Percentiles rank a stretch among this genome's conserved stretches.
These are phyloP conservation scores for Hephaestus fuliginosus DNA, from an alignment of 2,797 vertebrate species.

Conservation along the genomic window DNA sequence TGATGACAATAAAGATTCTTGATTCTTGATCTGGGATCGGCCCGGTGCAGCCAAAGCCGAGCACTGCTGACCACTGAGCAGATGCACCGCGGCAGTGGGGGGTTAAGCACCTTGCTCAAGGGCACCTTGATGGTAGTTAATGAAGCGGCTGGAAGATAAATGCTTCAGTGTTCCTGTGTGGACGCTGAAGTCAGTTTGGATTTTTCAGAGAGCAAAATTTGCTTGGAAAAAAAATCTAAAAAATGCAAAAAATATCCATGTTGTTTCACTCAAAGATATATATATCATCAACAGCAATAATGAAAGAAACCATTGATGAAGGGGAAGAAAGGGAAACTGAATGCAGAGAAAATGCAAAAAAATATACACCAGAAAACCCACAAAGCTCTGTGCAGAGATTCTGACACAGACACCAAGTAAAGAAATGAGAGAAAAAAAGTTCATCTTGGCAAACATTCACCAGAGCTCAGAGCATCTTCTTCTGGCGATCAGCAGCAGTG, in stretches of 20 bases:
- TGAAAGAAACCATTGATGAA: not conserved
- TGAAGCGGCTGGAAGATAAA: not conserved
- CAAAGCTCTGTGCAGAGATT: not conserved
- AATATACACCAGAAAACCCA: not conserved
- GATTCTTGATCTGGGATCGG: constrained; percentile 8
- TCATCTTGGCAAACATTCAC: no score
- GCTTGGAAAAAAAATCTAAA: not conserved
- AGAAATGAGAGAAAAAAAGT: not conserved
- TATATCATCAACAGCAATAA: not conserved
- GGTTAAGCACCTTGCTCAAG: constrained; percentile 66
- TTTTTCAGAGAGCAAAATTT: not conserved
- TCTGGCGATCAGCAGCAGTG: not conserved
- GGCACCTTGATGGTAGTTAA: constrained; percentile 62
- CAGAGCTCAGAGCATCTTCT: not conserved
- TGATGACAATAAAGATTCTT: no score
- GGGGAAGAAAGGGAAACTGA: not conserved
- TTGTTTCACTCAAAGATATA: not conserved
- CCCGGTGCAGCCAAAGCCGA: constrained; percentile 28
- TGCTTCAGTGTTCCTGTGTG: not conserved
- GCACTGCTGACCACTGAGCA: constrained; percentile 58
- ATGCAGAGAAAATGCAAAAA: not conserved
- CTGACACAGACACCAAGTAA: not conserved
- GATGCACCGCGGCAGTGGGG: constrained; percentile 51
- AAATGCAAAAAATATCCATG: not conserved
- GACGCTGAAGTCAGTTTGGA: not conserved